phyloP scores from a whole-genome alignment of 2,113 vertebrate species.

The Ardeotis arabs region DNA sequence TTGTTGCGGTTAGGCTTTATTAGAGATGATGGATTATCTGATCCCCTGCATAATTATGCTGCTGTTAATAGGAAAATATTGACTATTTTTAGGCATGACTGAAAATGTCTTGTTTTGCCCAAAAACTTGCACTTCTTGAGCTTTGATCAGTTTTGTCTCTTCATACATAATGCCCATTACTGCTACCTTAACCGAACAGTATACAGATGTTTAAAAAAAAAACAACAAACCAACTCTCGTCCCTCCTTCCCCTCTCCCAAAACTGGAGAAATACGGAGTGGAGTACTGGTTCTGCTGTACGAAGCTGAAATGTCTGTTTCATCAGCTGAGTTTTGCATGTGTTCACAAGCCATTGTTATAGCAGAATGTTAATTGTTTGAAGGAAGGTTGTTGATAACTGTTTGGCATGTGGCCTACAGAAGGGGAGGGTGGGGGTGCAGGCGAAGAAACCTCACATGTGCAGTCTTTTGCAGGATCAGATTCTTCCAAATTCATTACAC shows the following conservation, averaged over 20 bases:
- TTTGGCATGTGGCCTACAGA: not conserved
- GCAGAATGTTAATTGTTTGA: constrained; percentile 35
- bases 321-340: not conserved
- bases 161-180: not conserved
- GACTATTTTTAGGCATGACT: not conserved
- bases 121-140: not conserved
- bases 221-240: no score
- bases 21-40: not conserved
- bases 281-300: not conserved
- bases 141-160: not conserved
- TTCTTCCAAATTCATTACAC: not conserved
- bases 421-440: not conserved
- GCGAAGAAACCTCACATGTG: not conserved
- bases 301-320: not conserved
- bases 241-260: not conserved
- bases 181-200: not conserved
- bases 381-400: not conserved
- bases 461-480: not conserved
- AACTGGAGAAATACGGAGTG: not conserved
- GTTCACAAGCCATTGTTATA: constrained; percentile 11
- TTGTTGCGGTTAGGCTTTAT: not conserved
- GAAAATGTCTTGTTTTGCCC: not conserved
- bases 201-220: rapidly evolving
- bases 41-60: not conserved
- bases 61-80: not conserved